Percentiles rank a stretch among this genome's conserved stretches.
Conservation (phyloP, 2,888 invertebrate genomes). For the Cantharis rustica region DNA sequence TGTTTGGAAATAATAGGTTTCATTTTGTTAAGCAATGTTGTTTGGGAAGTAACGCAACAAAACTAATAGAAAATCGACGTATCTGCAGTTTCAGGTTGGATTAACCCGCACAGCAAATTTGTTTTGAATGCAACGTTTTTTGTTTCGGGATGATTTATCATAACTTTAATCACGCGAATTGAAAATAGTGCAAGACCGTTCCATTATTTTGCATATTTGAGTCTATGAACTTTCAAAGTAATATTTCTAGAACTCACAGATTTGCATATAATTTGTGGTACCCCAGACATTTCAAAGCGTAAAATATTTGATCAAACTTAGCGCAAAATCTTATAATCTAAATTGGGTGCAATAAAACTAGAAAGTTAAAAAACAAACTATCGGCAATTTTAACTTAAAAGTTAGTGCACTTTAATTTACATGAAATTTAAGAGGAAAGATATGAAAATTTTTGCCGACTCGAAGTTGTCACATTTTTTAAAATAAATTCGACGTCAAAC, state of each 20-base stretch:
- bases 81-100: constrained; percentile 1
- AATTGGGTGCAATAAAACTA: constrained; percentile 4
- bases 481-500: neutral
- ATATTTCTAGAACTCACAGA: neutral
- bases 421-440: neutral
- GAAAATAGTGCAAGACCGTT: neutral
- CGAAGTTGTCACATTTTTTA: neutral
- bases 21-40: constrained; percentile 2
- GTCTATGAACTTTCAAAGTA: neutral
- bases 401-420: constrained; percentile 3
- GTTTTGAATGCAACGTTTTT: neutral
- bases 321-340: neutral
- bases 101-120: neutral
- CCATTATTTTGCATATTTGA: neutral
- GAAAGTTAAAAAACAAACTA: neutral
- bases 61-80: constrained; percentile 1
- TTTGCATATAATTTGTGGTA: neutral
- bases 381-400: neutral
- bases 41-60: neutral
- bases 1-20: neutral
- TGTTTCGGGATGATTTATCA: neutral
- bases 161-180: neutral
- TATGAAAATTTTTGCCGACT: neutral
- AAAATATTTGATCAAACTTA: neutral
- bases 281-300: neutral